A percentile compares a stretch with the other conserved stretches of the same genome.
These are phyloP conservation scores for Cromileptes altivelis DNA, from an alignment of 2,113 vertebrate species.

Conservation along the genomic window DNA sequence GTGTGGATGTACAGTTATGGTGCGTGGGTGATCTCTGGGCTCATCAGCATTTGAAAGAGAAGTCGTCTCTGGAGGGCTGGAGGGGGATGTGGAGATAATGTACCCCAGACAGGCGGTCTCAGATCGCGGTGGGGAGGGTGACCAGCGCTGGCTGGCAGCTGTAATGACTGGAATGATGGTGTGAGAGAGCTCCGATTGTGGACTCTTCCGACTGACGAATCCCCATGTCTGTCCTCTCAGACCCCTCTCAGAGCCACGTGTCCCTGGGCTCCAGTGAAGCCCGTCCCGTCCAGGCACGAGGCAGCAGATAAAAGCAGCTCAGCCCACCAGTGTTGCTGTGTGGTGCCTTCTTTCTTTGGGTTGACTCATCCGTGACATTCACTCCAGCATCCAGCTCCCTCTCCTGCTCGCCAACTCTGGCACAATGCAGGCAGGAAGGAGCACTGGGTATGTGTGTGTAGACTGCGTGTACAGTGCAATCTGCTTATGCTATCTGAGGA, in stretches of 20 bases:
- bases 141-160: background rate
- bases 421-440: constrained; percentile 24
- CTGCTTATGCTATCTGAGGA: constrained; percentile 7
- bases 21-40: constrained; percentile 52
- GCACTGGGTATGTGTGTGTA: constrained; percentile 22
- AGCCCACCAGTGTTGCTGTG: constrained; percentile 41
- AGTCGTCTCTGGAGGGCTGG: constrained; percentile 47
- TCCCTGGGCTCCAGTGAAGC: constrained; percentile 23
- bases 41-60: constrained; percentile 78
- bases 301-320: constrained; percentile 51
- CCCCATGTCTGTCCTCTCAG: constrained; percentile 21
- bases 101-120: constrained; percentile 9
- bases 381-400: constrained; percentile 7
- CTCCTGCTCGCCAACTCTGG: constrained; percentile 21
- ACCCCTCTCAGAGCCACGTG: constrained; percentile 47
- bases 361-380: constrained; percentile 64
- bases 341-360: constrained; percentile 32
- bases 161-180: constrained; percentile 37
- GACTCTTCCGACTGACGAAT: constrained; percentile 13
- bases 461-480: background rate
- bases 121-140: constrained; percentile 3
- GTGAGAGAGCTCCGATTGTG: constrained; percentile 13
- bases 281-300: constrained; percentile 18
- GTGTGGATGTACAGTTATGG: constrained; percentile 45
- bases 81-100: constrained; percentile 53